Conservation (phyloP, 2,888 invertebrate species). For the Elysia crispata region DNA sequence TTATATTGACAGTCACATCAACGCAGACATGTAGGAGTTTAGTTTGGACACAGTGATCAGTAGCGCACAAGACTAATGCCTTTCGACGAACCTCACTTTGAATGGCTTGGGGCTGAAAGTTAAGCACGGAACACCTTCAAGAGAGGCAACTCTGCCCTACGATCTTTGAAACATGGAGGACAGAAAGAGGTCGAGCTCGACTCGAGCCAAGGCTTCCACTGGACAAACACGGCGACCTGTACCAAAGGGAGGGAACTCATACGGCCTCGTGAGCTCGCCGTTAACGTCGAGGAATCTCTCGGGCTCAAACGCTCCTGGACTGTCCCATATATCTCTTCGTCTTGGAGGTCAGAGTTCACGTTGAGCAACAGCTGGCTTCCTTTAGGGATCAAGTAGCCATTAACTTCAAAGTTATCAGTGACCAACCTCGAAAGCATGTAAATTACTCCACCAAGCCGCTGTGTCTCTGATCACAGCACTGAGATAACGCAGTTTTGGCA, state of each 20-base stretch:
- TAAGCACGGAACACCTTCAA: no score
- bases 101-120: no score
- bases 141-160: no score
- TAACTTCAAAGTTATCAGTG: slow-evolving; percentile 41
- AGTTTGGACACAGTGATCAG: no score
- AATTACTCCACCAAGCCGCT: slow-evolving; percentile 59
- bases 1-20: no score
- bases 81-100: no score
- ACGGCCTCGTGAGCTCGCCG: slow-evolving; percentile 41
- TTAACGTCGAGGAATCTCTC: slow-evolving; percentile 55
- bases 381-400: slow-evolving; percentile 63
- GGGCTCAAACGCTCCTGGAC: slow-evolving; percentile 45
- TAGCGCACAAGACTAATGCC: no score
- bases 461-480: slow-evolving; percentile 62
- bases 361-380: slow-evolving; percentile 54
- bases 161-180: slow-evolving; percentile 43
- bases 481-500: slow-evolving; percentile 50
- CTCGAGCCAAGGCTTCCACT: slow-evolving; percentile 32
- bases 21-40: no score
- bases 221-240: slow-evolving; percentile 21
- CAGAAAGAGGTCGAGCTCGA: slow-evolving; percentile 22
- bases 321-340: slow-evolving; percentile 48
- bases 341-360: slow-evolving; percentile 54
- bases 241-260: slow-evolving; percentile 37
- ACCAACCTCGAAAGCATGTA: slow-evolving; percentile 57